Conservation (phyloP, 1,140 invertebrate species). For the Drosophila guanche region DNA sequence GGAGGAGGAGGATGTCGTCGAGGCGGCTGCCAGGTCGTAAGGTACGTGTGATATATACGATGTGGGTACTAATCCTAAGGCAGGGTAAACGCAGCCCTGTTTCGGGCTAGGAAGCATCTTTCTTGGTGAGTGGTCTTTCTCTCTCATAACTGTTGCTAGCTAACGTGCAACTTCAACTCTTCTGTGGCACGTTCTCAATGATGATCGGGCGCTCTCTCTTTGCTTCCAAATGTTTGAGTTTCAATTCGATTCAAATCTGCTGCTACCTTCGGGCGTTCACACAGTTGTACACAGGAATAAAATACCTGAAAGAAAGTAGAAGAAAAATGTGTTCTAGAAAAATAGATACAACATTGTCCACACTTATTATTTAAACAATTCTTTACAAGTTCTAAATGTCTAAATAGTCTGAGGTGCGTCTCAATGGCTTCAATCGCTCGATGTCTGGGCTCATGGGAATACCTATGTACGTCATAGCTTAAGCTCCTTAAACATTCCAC, state of each 20-base stretch:
- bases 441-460: slow-evolving; percentile 27
- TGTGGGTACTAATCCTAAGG: slow-evolving; percentile 85
- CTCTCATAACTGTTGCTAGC: slow-evolving; percentile 86
- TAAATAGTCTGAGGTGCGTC: too few species aligned
- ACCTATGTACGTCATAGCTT: slow-evolving; percentile 60
- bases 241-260: slow-evolving; percentile 7
- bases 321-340: background rate
- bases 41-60: slow-evolving; percentile 83
- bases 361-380: slow-evolving; percentile 1
- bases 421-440: slow-evolving; percentile 12
- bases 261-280: background rate
- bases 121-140: slow-evolving; percentile 91
- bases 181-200: slow-evolving; percentile 12
- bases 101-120: slow-evolving; percentile 90
- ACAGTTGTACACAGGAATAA: slow-evolving; percentile 20
- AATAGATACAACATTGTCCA: too few species aligned
- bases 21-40: slow-evolving; percentile 83
- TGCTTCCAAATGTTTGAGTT: slow-evolving; percentile 2
- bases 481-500: slow-evolving; percentile 5
- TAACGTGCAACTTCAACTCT: background rate
- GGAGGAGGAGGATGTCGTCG: slow-evolving; percentile 38
- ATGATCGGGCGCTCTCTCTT: slow-evolving; percentile 12
- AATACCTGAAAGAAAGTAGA: slow-evolving; percentile 31
- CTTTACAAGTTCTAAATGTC: too few species aligned
- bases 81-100: slow-evolving; percentile 88